Evolutionary conservation across 2,113 vertebrate genomes (phyloP), one percentile per base, ranked within the genome.

Genomic region (Plestiodon gilberti): DNA sequence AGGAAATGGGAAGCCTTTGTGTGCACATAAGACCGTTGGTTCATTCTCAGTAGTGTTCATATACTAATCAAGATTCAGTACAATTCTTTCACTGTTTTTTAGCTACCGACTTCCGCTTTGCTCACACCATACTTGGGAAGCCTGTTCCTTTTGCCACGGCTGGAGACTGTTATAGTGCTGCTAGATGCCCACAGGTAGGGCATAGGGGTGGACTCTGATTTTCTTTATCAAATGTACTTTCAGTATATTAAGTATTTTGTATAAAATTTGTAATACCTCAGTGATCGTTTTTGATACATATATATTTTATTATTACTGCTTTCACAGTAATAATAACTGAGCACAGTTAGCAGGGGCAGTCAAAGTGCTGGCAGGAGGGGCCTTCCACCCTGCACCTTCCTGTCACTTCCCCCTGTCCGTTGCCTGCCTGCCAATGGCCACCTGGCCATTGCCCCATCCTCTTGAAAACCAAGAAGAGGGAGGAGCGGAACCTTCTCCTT

Each of bases 81-180:
- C 59, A 62, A n/a, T n/a, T n/a, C n/a, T 65, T 33, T 94, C 86
- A 28, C 35, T 57, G 74, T 74, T 95, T 48, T 87, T 65, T 95
- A 98, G 98, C 96, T 93, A 98, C 98, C 93, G 98, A 98, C 94
- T 96, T 98, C 88, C 95, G 95, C 87, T 98, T 98, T 95, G 97
- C 98, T 93, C 97, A 97, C 86, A 98, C 97, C 78, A 81, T 96
- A 67, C 90, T 96, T 30, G 98, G 98, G 62, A 97, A 94, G 76
- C 93, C 98, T 4, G 97, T 98, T 86, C 97, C 98, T 0, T 98
- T 98, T 87, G 98, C 97, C 77, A 97, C 98, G 78, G 98, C 98
- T 30, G 98, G 98, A 88, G 98, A 98, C 90, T 98, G 98, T 94
- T 98, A 98, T 89, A 98, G 98, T 75, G 98, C 98, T 83, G 96